A percentile compares a stretch with the other conserved stretches of the same genome.
Conservation (phyloP, 2,113 vertebrate species). For the Laterallus jamaicensis region DNA sequence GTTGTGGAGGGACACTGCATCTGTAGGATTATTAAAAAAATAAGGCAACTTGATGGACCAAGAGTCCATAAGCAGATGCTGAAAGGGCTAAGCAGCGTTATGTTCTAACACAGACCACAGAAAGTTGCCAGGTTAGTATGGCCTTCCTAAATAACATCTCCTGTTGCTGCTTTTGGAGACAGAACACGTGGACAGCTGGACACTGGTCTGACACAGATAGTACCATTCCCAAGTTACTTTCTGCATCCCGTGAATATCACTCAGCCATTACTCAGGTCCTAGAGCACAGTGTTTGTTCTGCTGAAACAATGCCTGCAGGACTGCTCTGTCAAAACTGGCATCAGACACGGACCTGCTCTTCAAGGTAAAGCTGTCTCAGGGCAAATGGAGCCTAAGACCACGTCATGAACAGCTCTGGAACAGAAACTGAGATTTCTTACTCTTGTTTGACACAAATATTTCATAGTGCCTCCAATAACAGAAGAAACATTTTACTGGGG, state of each 20-base stretch:
- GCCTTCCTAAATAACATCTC: background rate
- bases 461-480: background rate
- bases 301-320: background rate
- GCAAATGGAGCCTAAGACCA: background rate
- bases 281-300: background rate
- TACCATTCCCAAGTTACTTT: background rate
- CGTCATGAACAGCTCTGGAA: background rate
- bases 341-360: background rate
- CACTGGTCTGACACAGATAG: background rate
- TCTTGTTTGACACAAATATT: background rate
- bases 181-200: background rate
- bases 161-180: background rate
- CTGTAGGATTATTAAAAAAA: background rate
- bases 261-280: background rate
- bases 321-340: background rate
- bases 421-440: background rate
- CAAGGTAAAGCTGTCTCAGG: background rate
- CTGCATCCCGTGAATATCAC: background rate
- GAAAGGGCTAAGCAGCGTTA: background rate
- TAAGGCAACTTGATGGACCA: background rate
- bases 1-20: background rate
- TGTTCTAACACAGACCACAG: background rate
- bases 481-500: background rate
- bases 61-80: background rate
- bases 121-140: background rate